phyloP scores from a whole-genome alignment of 2,113 vertebrate genomes.

The Sciurus niger region DNA sequence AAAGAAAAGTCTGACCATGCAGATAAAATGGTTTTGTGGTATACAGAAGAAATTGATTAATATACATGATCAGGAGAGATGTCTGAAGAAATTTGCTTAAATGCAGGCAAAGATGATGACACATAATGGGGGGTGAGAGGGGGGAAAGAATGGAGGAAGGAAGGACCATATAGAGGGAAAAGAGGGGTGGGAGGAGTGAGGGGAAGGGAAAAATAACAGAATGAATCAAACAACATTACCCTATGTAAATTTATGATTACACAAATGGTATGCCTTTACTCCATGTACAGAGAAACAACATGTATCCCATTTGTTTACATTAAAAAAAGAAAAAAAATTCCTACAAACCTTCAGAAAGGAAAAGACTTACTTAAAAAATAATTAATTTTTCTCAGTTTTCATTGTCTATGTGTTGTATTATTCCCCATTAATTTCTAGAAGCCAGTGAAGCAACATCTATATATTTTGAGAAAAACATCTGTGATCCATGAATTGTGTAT shows the following conservation, averaged over 20 bases:
- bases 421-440: background rate
- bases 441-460: background rate
- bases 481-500: background rate
- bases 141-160: no score
- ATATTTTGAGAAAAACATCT: background rate
- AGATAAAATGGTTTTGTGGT: background rate
- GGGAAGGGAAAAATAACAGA: no score
- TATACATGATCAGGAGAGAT: background rate
- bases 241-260: no score
- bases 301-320: no score
- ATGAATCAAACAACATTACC: no score
- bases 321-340: background rate
- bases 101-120: background rate
- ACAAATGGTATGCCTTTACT: no score
- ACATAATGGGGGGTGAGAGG: no score
- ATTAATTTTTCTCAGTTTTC: background rate
- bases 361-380: background rate
- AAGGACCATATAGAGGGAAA: no score
- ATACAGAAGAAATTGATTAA: background rate
- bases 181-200: no score
- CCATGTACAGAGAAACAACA: no score
- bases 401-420: background rate
- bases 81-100: background rate
- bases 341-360: background rate
- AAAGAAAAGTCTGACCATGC: background rate